Percentiles rank a stretch among this genome's conserved stretches.
phyloP scores from a whole-genome alignment of 2,113 vertebrate genomes.

The Beaufortia kweichowensis region DNA sequence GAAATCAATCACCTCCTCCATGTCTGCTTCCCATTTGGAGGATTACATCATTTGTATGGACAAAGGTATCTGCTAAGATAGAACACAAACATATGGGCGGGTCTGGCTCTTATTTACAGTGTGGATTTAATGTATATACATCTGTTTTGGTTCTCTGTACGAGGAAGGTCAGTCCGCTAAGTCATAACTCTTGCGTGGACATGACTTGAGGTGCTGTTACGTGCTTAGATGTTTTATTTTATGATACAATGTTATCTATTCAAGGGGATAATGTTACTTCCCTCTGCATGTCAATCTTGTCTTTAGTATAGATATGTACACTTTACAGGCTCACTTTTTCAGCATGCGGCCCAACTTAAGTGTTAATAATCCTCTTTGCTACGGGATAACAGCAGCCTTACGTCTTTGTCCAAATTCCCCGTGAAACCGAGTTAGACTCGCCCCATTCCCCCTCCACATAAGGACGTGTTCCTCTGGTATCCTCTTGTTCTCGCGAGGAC shows the following conservation, averaged over 20 bases:
- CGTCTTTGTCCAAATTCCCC: constrained; percentile 39
- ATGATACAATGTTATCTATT: background rate
- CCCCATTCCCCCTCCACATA: constrained; percentile 33
- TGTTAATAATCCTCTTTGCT: constrained; percentile 19
- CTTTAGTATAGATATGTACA: background rate
- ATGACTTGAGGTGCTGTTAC: background rate
- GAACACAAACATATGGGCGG: constrained; percentile 46
- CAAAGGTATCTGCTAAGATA: constrained; percentile 62
- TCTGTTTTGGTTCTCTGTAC: constrained; percentile 37
- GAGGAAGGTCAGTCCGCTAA: constrained; percentile 14
- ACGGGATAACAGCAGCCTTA: constrained; percentile 18
- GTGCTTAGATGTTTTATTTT: background rate
- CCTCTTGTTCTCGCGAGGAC: constrained; percentile 65
- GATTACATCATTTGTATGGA: constrained; percentile 77
- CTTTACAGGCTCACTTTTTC: constrained; percentile 4
- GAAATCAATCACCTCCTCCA: constrained; percentile 84
- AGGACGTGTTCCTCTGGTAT: constrained; percentile 41
- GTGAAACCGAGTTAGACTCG: constrained; percentile 8
- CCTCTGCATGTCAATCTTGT: background rate
- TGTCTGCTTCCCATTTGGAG: constrained; percentile 74
- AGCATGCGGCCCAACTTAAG: background rate
- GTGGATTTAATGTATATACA: constrained; percentile 29
- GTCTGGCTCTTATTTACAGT: constrained; percentile 31
- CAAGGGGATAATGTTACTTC: background rate
- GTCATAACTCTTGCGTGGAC: constrained; percentile 12